These are phyloP conservation scores for Rhinolophus sinicus DNA, from an alignment of 2,113 vertebrate species.

Conservation along the genomic window DNA sequence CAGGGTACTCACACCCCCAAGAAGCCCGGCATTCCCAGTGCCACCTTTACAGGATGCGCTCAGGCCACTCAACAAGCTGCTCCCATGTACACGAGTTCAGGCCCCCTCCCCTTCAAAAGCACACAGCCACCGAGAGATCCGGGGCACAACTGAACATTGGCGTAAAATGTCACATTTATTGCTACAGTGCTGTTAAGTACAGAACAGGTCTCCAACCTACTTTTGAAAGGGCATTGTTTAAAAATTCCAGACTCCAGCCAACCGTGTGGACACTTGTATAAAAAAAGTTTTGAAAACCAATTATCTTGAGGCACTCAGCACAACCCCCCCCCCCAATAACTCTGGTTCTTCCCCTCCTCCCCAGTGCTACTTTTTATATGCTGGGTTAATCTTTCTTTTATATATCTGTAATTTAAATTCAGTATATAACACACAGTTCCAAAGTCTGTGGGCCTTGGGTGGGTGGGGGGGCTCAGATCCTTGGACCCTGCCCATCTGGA, in stretches of 20 bases:
- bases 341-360: conserved; percentile 67
- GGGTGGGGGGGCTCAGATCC: conserved; percentile 9
- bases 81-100: not conserved
- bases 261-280: conserved; percentile 88
- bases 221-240: conserved; percentile 91
- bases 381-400: conserved; percentile 80
- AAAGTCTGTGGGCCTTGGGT: not conserved
- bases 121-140: conserved; percentile 92
- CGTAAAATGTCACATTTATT: conserved; percentile 98
- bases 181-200: conserved; percentile 98
- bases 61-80: not conserved
- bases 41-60: not conserved
- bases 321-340: conserved; percentile 74
- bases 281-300: conserved; percentile 79
- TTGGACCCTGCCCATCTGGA: conserved; percentile 79
- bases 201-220: conserved; percentile 93
- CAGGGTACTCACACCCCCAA: not conserved
- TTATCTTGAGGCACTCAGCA: conserved; percentile 87
- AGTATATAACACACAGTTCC: conserved; percentile 49
- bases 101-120: conserved; percentile 77
- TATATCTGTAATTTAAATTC: conserved; percentile 77
- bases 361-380: conserved; percentile 68
- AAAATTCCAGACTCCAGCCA: conserved; percentile 90
- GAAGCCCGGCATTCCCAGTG: not conserved
- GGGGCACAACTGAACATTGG: conserved; percentile 88